Base-by-base conservation (phyloP, 2,113 vertebrate species). In the Emberiza fucata region DNA sequence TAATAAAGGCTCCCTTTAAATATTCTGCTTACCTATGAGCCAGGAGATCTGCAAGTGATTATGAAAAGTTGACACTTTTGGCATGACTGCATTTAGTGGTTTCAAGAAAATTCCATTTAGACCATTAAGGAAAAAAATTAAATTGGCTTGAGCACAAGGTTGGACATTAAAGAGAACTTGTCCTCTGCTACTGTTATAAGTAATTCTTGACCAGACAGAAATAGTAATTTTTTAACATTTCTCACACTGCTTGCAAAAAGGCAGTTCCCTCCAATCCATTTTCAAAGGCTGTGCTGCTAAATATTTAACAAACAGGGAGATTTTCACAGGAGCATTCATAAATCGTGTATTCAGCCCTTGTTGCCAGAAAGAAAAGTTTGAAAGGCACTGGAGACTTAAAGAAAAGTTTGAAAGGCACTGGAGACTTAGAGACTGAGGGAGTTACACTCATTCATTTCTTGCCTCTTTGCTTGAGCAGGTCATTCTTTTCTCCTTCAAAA, bases 1-100 rank as follows among this genome's bases (percentile, higher is more conserved):
- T 73, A 80, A 72, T 73, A 80, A 91, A 50, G 12, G 72, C 65
- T 85, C 6, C 23, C n/a, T 90, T 91, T 73, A 92, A 92, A 94
- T 91, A 86, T 80, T 77, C 66, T 63, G 35, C 45, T 85, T 93
- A 51, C 47, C 12, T 70, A 24, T 65, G 6, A 80, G 54, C 4
- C 35, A 61, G 35, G 25, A 65, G 27, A 95, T 17, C 25, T 86
- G 50, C 17, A 91, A 83, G 22, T 80, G 35, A 54, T 85, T 73
- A 88, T 59, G 33, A 19, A 64, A 91, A 35, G 25, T 5, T 90
- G 33, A 86, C 15, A 53, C 16, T 88, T 86, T 54, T 9, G n/a
- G 33, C 12, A 72, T 2, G 3, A 81, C 23, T 86, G 39, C 11
- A n/a, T 57, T 66, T 63, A 86, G 14, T 66, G 24, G 61, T 91